Conservation (phyloP, 2,113 vertebrate species). For the Megaptera novaeangliae region DNA sequence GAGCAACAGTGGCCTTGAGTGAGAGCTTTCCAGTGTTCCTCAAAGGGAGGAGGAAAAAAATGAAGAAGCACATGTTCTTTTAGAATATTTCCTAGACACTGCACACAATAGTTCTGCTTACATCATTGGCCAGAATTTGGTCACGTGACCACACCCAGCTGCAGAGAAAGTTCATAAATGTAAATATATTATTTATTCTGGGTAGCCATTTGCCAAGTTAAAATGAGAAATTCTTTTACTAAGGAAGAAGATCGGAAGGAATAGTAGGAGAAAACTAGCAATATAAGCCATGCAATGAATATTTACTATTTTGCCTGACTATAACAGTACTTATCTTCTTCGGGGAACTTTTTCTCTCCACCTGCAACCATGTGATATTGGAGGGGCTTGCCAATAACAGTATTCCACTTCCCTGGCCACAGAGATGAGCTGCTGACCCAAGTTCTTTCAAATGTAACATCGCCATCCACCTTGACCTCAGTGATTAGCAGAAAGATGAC, state of each 20-base stretch:
- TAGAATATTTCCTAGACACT: neutral
- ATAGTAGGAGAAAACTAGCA: neutral
- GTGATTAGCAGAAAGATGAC: neutral
- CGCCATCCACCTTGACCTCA: neutral
- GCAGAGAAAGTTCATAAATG: neutral
- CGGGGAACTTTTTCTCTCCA: neutral
- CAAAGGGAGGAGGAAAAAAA: neutral
- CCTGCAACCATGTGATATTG: neutral
- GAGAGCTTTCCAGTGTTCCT: neutral
- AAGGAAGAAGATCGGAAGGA: neutral
- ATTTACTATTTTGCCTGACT: neutral
- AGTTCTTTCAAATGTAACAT: neutral
- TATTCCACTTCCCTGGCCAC: neutral
- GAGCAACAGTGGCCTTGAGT: neutral
- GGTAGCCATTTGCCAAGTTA: neutral
- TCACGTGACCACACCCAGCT: neutral
- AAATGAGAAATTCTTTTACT: conserved; percentile 14
- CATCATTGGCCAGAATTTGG: neutral
- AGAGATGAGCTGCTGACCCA: neutral
- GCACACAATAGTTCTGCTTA: neutral
- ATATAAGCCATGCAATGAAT: neutral
- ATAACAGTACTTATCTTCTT: neutral
- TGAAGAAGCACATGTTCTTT: neutral
- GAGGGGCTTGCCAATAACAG: neutral
- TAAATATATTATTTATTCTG: neutral